These are phyloP conservation scores for Cacatua alba DNA, from an alignment of 2,113 vertebrate species.

Conservation along the genomic window DNA sequence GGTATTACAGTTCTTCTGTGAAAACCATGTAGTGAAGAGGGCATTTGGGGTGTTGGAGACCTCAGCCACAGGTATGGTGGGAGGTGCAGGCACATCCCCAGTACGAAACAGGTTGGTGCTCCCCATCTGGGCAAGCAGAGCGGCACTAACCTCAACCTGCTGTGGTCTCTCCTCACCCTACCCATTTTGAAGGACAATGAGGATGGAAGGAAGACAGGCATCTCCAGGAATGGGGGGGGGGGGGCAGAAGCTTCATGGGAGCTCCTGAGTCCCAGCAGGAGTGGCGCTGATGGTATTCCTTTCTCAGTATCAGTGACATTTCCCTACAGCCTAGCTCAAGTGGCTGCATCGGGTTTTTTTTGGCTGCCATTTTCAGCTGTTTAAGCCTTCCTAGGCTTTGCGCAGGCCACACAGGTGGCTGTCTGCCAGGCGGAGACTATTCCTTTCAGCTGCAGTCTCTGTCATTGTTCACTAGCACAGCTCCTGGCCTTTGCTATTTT, in stretches of 20 bases:
- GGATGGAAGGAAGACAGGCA: neutral
- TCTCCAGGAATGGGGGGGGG: neutral
- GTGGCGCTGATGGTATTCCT: neutral
- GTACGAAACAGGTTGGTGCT: rapidly evolving
- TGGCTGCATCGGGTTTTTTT: neutral
- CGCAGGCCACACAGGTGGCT: neutral
- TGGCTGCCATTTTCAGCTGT: neutral
- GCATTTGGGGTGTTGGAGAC: rapidly evolving
- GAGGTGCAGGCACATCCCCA: neutral
- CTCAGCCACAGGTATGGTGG: neutral
- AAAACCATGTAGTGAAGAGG: neutral
- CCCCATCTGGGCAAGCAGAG: rapidly evolving
- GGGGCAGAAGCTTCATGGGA: neutral
- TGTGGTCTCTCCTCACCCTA: neutral
- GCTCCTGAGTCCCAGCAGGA: rapidly evolving
- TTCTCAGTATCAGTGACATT: neutral
- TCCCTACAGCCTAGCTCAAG: neutral
- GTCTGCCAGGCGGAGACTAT: neutral
- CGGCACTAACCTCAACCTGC: no score
- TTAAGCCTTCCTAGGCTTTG: neutral
- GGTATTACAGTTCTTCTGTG: neutral
- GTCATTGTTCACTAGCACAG: neutral
- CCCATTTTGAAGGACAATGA: rapidly evolving
- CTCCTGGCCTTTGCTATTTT: neutral
- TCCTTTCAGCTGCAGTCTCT: neutral